Evolutionary conservation across 2,797 vertebrate genomes (phyloP), one percentile per base, ranked within the genome.

Genomic region (Oreortyx pictus): DNA sequence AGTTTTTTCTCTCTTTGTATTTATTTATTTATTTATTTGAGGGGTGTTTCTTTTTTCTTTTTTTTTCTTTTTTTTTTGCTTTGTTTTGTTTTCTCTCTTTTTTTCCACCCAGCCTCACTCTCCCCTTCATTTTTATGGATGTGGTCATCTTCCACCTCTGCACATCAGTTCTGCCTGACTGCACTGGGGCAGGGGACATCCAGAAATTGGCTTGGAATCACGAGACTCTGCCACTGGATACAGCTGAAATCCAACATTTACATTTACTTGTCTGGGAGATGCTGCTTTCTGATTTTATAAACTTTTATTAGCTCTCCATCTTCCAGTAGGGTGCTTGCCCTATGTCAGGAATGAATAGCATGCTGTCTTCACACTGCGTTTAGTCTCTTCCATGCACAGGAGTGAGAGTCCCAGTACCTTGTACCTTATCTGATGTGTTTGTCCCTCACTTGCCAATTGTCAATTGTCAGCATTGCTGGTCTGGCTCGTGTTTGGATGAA

Each of bases 401-500:
- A 91, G 89, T 88, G 73, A 35, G 44, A 92, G 37, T 59, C 39
- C 60, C 29, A 90, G 47, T 47, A 82, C 19, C 56, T 71, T 68
- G 43, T 57, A 85, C 82, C 50, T 89, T 93, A 89, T 94, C 85
- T 75, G 78, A 20, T 5, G 29, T 73, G 56, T 81, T 89, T 56
- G 54, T 74, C 71, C 85, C 72, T 82, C 47, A 31, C 72, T 72
- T 93, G 54, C 89, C 29, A n/a, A n/a, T 20, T 73, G 82, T 94
- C 59, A 81, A 6, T 37, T 92, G 73, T 81, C 88, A 90, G 71
- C 66, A 33, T 39, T 60, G 70, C 82, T 75, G 19, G 31, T 75
- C 66, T 87, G 85, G 72, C 33, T 87, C 64, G 86, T 81, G 73
- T 83, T 89, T 83, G 50, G 43, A n/a, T 87, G 92, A 60, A 82